Evolutionary conservation across 2,888 invertebrate species (phyloP).

Genomic region (Metellina segmentata): DNA sequence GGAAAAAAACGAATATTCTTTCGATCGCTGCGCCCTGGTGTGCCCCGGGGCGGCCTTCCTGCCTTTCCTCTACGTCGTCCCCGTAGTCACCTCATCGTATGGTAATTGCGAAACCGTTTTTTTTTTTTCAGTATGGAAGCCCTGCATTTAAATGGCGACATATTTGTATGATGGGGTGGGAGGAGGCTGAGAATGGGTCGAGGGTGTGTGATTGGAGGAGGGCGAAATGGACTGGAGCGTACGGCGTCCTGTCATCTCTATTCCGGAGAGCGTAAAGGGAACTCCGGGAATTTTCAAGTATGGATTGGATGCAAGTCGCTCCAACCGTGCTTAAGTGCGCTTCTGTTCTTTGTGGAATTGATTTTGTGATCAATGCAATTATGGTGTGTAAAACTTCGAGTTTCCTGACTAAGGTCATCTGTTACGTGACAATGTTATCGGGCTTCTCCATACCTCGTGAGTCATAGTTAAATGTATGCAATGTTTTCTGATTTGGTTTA

Average conservation of each 20-base stretch:
- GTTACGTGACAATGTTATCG: no score
- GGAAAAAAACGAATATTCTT: neutral
- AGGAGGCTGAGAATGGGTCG: neutral
- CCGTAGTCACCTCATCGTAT: conserved; percentile 14
- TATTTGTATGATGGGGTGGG: neutral
- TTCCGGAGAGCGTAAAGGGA: neutral
- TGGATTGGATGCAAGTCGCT: neutral
- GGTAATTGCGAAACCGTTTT: conserved; percentile 9
- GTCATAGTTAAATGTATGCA: no score
- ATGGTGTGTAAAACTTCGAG: no score
- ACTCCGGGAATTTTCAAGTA: neutral
- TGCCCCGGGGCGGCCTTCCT: neutral
- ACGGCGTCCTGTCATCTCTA: neutral
- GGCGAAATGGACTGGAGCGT: neutral
- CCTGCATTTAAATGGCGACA: conserved; percentile 23
- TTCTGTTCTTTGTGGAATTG: neutral
- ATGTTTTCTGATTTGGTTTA: no score
- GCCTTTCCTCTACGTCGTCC: neutral
- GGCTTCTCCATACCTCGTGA: no score
- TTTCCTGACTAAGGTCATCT: no score
- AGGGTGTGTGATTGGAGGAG: neutral
- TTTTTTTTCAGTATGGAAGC: neutral
- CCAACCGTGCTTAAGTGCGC: neutral
- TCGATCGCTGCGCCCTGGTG: neutral
- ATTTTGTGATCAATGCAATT: no score